Percentiles rank a stretch among this genome's conserved stretches.
phyloP scores from a whole-genome alignment of 37 sponge, comb jelly and placozoan genomes.

The Halisarca cf. caerulea region DNA sequence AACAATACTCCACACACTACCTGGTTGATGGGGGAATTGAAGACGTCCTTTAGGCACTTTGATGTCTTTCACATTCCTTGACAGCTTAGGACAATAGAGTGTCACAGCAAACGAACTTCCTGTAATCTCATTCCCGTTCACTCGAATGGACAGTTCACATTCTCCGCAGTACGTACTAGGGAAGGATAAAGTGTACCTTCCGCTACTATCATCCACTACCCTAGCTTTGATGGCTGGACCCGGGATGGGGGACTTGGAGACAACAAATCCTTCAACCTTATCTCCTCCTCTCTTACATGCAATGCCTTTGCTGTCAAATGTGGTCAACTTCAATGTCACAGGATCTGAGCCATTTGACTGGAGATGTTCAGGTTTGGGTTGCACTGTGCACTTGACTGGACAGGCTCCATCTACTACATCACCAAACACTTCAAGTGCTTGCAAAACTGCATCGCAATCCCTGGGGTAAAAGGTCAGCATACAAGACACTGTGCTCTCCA shows the following conservation, averaged over 20 bases:
- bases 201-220: background rate
- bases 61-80: too few relatives aligned
- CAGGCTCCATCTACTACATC: background rate
- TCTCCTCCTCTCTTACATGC: background rate
- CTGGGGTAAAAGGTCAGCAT: background rate
- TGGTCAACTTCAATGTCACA: background rate
- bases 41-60: background rate
- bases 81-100: too few relatives aligned
- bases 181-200: background rate
- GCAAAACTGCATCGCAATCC: background rate
- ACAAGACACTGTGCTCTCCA: background rate
- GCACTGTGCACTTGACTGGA: background rate
- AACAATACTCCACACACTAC: background rate
- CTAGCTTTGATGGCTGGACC: background rate
- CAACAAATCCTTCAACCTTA: background rate
- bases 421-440: background rate
- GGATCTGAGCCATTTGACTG: background rate
- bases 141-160: background rate
- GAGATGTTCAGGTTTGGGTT: background rate
- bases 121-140: background rate
- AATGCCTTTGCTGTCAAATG: background rate
- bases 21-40: constrained; percentile 8
- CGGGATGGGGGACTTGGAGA: background rate
- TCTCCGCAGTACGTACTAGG: background rate
- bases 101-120: background rate